These are phyloP conservation scores for Chaetodon auriga DNA, from an alignment of 2,113 vertebrate species.

Conservation along the genomic window DNA sequence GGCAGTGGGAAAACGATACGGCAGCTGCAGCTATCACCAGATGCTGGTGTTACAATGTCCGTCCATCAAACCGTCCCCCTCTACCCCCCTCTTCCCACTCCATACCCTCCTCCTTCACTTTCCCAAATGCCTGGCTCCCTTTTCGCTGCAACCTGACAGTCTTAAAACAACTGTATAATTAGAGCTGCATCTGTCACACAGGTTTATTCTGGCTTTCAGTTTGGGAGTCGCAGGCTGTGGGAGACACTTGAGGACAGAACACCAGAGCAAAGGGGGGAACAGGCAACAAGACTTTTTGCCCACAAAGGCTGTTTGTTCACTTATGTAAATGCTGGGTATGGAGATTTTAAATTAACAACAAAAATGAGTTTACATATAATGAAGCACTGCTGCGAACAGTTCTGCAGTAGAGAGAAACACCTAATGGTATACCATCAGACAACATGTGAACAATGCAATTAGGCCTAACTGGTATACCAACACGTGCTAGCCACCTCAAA, in stretches of 20 bases:
- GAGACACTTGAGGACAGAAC: conserved; percentile 51
- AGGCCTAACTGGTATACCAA: conserved; percentile 26
- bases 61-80: conserved; percentile 81
- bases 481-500: neutral
- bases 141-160: conserved; percentile 84
- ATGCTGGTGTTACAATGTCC: conserved; percentile 85
- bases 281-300: neutral
- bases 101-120: conserved; percentile 68
- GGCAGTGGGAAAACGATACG: conserved; percentile 79
- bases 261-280: conserved; percentile 25
- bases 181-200: conserved; percentile 83
- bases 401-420: conserved; percentile 14
- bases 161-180: conserved; percentile 90
- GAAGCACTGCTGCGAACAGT: neutral
- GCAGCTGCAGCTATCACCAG: conserved; percentile 85
- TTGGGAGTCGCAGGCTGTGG: conserved; percentile 48
- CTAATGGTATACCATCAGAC: conserved; percentile 28
- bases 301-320: neutral
- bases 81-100: conserved; percentile 48
- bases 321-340: conserved; percentile 3
- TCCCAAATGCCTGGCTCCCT: conserved; percentile 81
- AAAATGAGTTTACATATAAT: neutral
- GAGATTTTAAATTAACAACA: conserved; percentile 9
- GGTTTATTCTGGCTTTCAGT: conserved; percentile 73
- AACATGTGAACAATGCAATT: conserved; percentile 48